Percentiles rank a stretch among this genome's conserved stretches.
phyloP scores from a whole-genome alignment of 2,797 vertebrate genomes.

The Enteromius mattozi region DNA sequence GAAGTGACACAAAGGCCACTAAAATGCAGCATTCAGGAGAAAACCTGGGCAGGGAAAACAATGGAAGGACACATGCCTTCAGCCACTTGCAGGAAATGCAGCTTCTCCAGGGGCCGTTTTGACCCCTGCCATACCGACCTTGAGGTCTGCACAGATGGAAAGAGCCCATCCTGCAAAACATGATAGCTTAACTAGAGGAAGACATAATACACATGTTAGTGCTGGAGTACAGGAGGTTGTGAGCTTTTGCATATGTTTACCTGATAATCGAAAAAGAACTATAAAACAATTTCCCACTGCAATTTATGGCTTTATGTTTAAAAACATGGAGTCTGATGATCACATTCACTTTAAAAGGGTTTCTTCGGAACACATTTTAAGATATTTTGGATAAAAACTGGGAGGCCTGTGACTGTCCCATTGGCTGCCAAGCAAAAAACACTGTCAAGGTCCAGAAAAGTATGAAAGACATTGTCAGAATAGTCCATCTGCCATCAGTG shows the following conservation, averaged over 20 bases:
- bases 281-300: not conserved
- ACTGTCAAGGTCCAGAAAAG: no score
- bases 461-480: no score
- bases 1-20: slow-evolving; percentile 44
- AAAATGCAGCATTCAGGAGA: slow-evolving; percentile 2
- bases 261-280: not conserved
- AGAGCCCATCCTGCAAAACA: slow-evolving; percentile 24
- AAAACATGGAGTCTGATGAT: not conserved
- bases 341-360: no score
- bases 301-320: not conserved
- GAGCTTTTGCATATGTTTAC: not conserved
- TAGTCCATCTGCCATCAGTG: no score
- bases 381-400: no score
- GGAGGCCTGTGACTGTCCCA: no score
- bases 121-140: slow-evolving; percentile 42
- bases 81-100: slow-evolving; percentile 42
- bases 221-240: not conserved
- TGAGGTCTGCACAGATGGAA: not conserved
- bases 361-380: no score
- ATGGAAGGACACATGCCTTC: slow-evolving; percentile 39
- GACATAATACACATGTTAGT: not conserved
- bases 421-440: no score
- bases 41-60: slow-evolving; percentile 35
- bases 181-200: not conserved
- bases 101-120: slow-evolving; percentile 31